Conservation (phyloP, 1,140 invertebrate species). For the Dufourea novaeangliae region DNA sequence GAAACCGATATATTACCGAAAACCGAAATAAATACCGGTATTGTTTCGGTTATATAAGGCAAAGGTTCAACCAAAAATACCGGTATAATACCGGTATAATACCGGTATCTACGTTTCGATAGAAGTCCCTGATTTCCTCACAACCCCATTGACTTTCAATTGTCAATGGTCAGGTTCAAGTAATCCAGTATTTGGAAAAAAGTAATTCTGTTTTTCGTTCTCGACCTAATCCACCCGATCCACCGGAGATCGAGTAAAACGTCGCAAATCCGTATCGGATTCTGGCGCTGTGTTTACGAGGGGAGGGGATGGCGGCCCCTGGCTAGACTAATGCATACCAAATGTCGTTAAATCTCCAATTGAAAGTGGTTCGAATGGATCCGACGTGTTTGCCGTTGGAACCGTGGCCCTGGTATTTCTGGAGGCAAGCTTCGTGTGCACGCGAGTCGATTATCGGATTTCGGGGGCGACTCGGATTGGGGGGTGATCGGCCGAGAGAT, state of each 20-base stretch:
- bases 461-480: background rate
- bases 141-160: too few relatives aligned
- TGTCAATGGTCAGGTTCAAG: too few relatives aligned
- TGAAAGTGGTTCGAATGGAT: constrained; percentile 57
- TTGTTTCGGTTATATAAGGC: too few relatives aligned
- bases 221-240: background rate
- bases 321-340: constrained; percentile 72
- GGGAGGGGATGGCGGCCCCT: background rate
- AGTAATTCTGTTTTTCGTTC: background rate
- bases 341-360: constrained; percentile 68
- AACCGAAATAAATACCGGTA: too few relatives aligned
- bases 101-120: too few relatives aligned
- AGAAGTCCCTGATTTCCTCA: too few relatives aligned
- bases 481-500: background rate
- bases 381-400: constrained; percentile 4
- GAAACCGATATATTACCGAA: too few relatives aligned
- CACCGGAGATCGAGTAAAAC: background rate
- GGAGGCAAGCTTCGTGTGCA: background rate
- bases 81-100: too few relatives aligned
- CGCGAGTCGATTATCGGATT: constrained; percentile 56
- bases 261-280: constrained; percentile 7
- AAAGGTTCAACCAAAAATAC: too few relatives aligned
- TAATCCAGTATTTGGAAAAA: background rate
- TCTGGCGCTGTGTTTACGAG: background rate
- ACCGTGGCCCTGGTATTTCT: background rate